These are phyloP conservation scores for Zophobas morio DNA, from an alignment of 1,140 invertebrate species.

Conservation along the genomic window DNA sequence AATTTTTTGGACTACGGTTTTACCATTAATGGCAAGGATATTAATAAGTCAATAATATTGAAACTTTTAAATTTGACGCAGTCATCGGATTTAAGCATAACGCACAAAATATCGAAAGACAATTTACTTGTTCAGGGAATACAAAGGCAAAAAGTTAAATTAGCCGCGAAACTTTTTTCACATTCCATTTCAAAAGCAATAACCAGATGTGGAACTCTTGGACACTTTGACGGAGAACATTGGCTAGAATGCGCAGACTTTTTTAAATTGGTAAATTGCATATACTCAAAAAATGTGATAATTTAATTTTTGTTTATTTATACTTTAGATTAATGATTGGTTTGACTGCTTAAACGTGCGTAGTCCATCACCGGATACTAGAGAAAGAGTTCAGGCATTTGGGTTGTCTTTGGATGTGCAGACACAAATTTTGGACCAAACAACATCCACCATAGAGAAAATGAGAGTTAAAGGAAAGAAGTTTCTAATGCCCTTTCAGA, in stretches of 20 bases:
- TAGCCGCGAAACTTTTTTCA: conserved; percentile 46
- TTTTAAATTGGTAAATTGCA: conserved; percentile 38
- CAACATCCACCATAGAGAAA: conserved; percentile 1
- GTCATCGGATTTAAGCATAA: no score
- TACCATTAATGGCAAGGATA: conserved; percentile 49
- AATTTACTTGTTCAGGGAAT: neutral
- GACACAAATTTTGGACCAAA: conserved; percentile 30
- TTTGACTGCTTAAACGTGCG: conserved; percentile 44
- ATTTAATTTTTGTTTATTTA: conserved; percentile 18
- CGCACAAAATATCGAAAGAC: conserved; percentile 31
- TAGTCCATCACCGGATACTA: conserved; percentile 12
- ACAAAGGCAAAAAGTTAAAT: conserved; percentile 31
- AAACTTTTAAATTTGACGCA: no score
- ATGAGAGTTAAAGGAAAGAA: conserved; percentile 44
- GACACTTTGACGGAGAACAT: conserved; percentile 17
- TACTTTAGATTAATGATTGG: conserved; percentile 41
- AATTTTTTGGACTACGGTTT: conserved; percentile 60
- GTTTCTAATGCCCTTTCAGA: conserved; percentile 37
- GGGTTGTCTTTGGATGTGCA: conserved; percentile 39
- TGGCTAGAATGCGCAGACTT: conserved; percentile 40
- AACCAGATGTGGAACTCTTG: conserved; percentile 32
- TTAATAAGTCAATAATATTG: conserved; percentile 32
- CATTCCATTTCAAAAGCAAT: conserved; percentile 43
- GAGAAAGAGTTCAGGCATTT: conserved; percentile 39
- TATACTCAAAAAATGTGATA: neutral